phyloP scores from a whole-genome alignment of 2,888 invertebrate genomes.

The Melitaea athalia region DNA sequence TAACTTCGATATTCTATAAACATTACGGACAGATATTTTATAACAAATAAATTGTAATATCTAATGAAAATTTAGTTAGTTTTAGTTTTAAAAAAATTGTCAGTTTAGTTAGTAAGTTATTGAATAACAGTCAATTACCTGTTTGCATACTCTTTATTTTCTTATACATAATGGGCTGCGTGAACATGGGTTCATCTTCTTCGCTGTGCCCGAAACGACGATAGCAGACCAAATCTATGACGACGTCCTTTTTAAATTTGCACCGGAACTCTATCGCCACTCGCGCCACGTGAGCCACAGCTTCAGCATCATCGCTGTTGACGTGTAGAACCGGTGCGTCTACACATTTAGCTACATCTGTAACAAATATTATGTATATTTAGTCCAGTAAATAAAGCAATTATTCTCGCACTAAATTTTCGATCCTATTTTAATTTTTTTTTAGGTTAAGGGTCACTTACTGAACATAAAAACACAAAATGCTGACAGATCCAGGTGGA shows the following conservation, averaged over 20 bases:
- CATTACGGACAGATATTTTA: too few relatives aligned
- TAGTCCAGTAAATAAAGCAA: too few relatives aligned
- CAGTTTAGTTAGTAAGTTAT: background rate
- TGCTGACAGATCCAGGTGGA: too few relatives aligned
- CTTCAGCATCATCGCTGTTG: slow-evolving; percentile 96
- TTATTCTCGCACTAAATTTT: too few relatives aligned
- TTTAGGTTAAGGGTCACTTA: too few relatives aligned
- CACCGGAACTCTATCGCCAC: slow-evolving; percentile 95
- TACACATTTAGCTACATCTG: slow-evolving; percentile 92
- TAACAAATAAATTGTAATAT: too few relatives aligned
- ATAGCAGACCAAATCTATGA: slow-evolving; percentile 91
- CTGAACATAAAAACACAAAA: too few relatives aligned
- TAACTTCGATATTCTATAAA: too few relatives aligned
- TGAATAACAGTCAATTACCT: slow-evolving; percentile 50
- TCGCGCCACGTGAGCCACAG: slow-evolving; percentile 93
- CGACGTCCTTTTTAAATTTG: slow-evolving; percentile 92
- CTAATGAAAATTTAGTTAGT: too few relatives aligned
- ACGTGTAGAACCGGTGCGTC: slow-evolving; percentile 97
- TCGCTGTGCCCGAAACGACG: slow-evolving; percentile 97
- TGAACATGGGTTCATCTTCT: slow-evolving; percentile 97
- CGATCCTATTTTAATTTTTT: too few relatives aligned
- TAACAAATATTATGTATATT: background rate
- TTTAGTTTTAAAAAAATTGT: too few relatives aligned
- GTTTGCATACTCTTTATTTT: slow-evolving; percentile 86
- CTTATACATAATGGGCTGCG: slow-evolving; percentile 97